Conservation (phyloP, 2,113 vertebrate species). For the Tyrannus savana region DNA sequence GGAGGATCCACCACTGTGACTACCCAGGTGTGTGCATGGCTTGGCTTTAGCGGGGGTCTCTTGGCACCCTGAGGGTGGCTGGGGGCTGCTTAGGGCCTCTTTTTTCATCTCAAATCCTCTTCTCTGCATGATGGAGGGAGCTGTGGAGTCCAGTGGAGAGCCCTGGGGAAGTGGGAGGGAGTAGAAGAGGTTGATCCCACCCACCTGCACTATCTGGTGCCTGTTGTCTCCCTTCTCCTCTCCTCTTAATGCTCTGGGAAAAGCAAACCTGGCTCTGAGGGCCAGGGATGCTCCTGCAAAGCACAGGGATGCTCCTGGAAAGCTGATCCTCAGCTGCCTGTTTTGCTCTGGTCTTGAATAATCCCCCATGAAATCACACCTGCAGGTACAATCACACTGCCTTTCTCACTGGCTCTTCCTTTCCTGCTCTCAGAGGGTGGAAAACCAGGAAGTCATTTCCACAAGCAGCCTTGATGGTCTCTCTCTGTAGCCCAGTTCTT, state of each 20-base stretch:
- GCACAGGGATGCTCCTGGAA: not conserved
- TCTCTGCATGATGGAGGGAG: not conserved
- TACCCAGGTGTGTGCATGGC: slow-evolving; percentile 73
- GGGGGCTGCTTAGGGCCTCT: not conserved
- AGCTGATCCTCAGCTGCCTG: not conserved
- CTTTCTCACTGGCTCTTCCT: not conserved
- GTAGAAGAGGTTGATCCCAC: not conserved
- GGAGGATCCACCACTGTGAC: slow-evolving; percentile 90
- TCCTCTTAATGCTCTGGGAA: rapidly evolving
- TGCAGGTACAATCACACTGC: not conserved
- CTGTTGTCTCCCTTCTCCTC: not conserved
- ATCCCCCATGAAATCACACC: not conserved
- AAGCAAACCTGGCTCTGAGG: not conserved
- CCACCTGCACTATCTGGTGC: rapidly evolving
- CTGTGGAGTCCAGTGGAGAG: not conserved
- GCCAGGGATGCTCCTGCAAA: not conserved
- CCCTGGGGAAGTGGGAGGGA: not conserved
- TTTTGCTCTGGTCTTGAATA: rapidly evolving
- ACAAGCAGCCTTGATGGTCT: not conserved
- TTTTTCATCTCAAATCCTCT: not conserved
- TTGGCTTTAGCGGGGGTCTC: not conserved
- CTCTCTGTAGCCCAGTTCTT: not conserved
- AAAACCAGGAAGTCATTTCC: not conserved
- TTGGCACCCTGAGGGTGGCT: not conserved
- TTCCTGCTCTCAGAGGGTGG: not conserved